Evolutionary conservation across 1,140 invertebrate species (phyloP).

Genomic region (Musca vetustissima): DNA sequence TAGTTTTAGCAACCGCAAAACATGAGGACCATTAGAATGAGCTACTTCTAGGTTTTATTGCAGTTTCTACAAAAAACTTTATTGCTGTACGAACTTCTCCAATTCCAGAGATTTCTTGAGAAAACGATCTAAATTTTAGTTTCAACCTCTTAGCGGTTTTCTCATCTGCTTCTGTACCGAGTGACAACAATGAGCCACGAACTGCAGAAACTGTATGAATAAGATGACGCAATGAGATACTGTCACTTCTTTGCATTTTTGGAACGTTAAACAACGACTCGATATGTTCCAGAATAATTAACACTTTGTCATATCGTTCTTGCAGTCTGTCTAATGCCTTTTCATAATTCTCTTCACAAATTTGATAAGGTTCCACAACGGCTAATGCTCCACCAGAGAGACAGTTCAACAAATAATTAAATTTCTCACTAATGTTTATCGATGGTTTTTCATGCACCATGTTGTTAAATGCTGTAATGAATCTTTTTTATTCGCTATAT

Average conservation of each 20-base stretch:
- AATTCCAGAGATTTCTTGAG: constrained; percentile 5
- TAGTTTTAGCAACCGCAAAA: constrained; percentile 8
- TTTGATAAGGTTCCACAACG: constrained; percentile 6
- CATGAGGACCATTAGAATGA: neutral
- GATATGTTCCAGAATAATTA: too few species aligned
- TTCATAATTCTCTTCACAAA: constrained; percentile 7
- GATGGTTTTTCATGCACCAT: neutral
- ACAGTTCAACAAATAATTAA: constrained; percentile 18
- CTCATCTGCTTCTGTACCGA: constrained; percentile 3
- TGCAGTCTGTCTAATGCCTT: constrained; percentile 8
- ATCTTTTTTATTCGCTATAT: constrained; percentile 5
- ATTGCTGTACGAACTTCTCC: neutral
- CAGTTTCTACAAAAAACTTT: neutral
- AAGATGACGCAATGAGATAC: neutral
- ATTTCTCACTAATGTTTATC: constrained; percentile 9
- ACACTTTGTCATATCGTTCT: constrained; percentile 12
- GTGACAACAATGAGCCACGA: neutral
- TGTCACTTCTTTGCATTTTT: too few species aligned
- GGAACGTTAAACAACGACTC: too few species aligned
- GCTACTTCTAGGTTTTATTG: too few species aligned
- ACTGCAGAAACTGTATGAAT: neutral
- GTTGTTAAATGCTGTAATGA: neutral
- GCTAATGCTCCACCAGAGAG: constrained; percentile 5
- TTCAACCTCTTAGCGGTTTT: constrained; percentile 4
- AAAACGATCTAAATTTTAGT: neutral